phyloP scores from a whole-genome alignment of 2,888 invertebrate genomes.

The Kuschelorhynchus macadamiae region DNA sequence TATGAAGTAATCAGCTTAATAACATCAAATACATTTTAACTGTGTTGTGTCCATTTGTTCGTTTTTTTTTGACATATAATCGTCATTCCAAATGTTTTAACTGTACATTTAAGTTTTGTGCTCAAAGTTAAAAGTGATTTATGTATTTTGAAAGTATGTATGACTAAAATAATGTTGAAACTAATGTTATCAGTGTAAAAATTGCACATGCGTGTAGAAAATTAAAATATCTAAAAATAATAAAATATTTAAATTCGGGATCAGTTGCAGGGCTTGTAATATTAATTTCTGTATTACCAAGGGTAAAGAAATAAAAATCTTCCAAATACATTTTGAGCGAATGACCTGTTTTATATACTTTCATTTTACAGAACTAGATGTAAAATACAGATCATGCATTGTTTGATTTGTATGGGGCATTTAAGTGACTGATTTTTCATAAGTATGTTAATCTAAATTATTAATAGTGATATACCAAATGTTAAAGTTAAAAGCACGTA shows the following conservation, averaged over 20 bases:
- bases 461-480: slow-evolving; percentile 42
- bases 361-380: slow-evolving; percentile 26
- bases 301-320: neutral
- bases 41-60: neutral
- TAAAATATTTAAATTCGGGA: too few relatives aligned
- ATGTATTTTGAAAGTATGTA: slow-evolving; percentile 27
- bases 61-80: slow-evolving; percentile 5
- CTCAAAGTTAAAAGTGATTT: slow-evolving; percentile 32
- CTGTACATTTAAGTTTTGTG: slow-evolving; percentile 22
- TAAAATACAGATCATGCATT: slow-evolving; percentile 21
- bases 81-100: slow-evolving; percentile 37
- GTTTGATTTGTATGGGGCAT: slow-evolving; percentile 38
- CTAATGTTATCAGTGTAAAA: too few relatives aligned
- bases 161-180: slow-evolving; percentile 1
- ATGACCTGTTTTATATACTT: slow-evolving; percentile 21
- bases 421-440: slow-evolving; percentile 43
- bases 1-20: slow-evolving; percentile 1
- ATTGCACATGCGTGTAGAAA: too few relatives aligned
- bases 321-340: neutral
- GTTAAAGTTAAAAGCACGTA: slow-evolving; percentile 34
- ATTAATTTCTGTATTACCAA: neutral
- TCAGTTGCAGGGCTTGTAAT: neutral
- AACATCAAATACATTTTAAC: slow-evolving; percentile 21
- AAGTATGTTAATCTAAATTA: slow-evolving; percentile 44
- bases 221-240: too few relatives aligned